phyloP scores from a whole-genome alignment of 2,113 vertebrate genomes.

The Melanostigma gelatinosum region DNA sequence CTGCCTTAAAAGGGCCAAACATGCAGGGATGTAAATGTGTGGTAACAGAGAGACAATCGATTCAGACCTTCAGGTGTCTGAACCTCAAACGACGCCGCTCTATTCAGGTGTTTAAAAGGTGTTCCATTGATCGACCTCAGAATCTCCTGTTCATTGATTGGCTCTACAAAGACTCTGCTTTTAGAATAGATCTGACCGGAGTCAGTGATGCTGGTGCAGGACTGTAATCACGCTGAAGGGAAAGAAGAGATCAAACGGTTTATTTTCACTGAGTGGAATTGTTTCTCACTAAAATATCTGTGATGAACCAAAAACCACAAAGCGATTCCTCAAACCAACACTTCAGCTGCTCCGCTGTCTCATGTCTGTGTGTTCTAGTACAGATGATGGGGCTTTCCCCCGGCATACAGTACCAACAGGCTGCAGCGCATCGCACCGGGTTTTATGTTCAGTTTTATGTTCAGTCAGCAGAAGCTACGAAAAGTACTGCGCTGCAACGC shows the following conservation, averaged over 20 bases:
- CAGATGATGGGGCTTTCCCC: neutral
- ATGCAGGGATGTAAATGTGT: conserved; percentile 16
- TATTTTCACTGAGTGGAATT: conserved; percentile 23
- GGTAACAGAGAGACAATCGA: neutral
- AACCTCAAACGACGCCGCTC: neutral
- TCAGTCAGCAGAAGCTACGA: too few species aligned
- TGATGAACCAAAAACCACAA: neutral
- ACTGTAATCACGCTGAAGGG: neutral
- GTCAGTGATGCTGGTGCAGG: neutral
- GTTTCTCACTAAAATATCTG: conserved; percentile 40
- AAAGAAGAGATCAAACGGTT: conserved; percentile 25
- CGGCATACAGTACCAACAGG: neutral
- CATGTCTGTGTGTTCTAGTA: neutral
- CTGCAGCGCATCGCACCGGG: neutral
- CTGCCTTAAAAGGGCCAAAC: neutral
- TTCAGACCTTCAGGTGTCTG: neutral
- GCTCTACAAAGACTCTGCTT: neutral
- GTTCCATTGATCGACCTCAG: neutral
- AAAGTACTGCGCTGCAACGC: too few species aligned
- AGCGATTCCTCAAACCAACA: neutral
- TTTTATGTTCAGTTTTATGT: conserved; percentile 6
- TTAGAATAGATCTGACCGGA: neutral
- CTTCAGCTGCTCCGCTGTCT: neutral
- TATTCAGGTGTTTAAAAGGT: neutral
- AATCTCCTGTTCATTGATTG: neutral